These are phyloP conservation scores for Microtus ochrogaster DNA, from an alignment of 2,113 vertebrate species.

Conservation along the genomic window DNA sequence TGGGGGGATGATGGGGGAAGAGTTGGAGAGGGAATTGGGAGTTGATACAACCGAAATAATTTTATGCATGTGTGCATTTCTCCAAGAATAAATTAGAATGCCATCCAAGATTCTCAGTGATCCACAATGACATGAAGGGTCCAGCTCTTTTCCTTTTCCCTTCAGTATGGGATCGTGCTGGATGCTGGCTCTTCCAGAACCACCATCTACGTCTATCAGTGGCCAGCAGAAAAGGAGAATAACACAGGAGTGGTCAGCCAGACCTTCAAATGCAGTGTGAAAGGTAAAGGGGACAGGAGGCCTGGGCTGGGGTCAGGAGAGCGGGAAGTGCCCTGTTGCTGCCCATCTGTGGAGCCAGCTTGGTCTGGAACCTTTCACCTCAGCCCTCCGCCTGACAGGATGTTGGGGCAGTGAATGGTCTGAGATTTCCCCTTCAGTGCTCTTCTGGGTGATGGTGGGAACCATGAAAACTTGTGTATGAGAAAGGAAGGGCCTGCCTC, in stretches of 20 bases:
- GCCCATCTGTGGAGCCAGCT: not conserved
- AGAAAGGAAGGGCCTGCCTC: not conserved
- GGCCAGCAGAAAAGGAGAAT: conserved; percentile 96
- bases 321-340: not conserved
- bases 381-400: not conserved
- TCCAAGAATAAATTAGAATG: not conserved
- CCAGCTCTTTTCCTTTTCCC: not conserved
- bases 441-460: not conserved
- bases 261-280: conserved; percentile 88
- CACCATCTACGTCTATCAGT: conserved; percentile 94
- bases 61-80: too few relatives aligned
- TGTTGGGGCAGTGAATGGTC: not conserved
- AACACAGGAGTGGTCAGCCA: conserved; percentile 94
- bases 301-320: not conserved
- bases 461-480: not conserved
- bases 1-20: too few relatives aligned
- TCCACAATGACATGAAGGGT: not conserved
- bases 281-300: conserved; percentile 86
- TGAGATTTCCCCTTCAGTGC: not conserved
- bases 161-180: conserved; percentile 95
- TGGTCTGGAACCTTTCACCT: not conserved
- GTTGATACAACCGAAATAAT: not conserved
- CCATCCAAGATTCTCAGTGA: not conserved
- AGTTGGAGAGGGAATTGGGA: not conserved
- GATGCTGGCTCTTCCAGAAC: conserved; percentile 97